Evolutionary conservation across 2,888 invertebrate species (phyloP).

Genomic region (Poecilus cupreus): DNA sequence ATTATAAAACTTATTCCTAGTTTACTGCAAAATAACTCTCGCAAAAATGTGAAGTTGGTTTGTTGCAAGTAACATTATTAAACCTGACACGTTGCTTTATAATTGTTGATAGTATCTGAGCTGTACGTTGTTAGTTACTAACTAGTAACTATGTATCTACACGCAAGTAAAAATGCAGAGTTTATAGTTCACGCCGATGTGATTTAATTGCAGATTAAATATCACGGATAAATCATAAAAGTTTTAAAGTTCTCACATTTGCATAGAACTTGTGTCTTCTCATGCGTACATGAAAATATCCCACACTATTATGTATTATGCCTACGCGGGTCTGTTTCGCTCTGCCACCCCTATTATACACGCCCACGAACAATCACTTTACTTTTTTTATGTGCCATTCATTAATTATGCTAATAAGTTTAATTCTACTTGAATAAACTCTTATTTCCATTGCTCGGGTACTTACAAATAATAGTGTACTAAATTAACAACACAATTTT

Average conservation of each 20-base stretch:
- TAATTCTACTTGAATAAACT: no score
- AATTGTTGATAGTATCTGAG: neutral
- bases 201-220: constrained; percentile 15
- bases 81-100: neutral
- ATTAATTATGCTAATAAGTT: neutral
- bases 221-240: neutral
- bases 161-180: neutral
- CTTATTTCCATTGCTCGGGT: no score
- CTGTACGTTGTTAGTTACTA: neutral
- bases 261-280: neutral
- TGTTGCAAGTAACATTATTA: neutral
- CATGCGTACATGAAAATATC: neutral
- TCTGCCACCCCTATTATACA: constrained; percentile 29
- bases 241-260: neutral
- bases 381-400: neutral
- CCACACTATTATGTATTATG: constrained; percentile 3
- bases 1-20: neutral
- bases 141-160: neutral
- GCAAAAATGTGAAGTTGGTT: no score
- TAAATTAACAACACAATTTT: no score
- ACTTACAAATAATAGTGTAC: no score
- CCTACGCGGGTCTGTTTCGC: constrained; percentile 9
- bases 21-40: constrained; percentile 8
- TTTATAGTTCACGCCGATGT: constrained; percentile 8
- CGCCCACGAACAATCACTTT: neutral